Percentiles rank a stretch among this genome's conserved stretches.
phyloP scores from a whole-genome alignment of 2,797 vertebrate genomes.

The Microchirus variegatus region DNA sequence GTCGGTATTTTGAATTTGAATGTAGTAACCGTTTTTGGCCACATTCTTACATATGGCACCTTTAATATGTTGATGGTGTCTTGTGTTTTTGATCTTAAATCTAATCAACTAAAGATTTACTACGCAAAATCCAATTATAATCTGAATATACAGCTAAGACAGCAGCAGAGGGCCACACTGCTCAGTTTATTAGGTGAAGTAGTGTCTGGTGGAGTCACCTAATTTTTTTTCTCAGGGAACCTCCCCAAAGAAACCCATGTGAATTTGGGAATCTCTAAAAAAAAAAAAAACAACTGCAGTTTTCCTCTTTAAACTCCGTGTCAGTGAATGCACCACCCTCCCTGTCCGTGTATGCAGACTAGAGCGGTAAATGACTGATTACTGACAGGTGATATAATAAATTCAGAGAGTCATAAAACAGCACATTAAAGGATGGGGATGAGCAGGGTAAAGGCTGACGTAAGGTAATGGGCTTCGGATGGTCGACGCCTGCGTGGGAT shows the following conservation, averaged over 20 bases:
- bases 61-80: no score
- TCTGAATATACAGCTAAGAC: no score
- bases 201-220: no score
- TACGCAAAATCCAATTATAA: no score
- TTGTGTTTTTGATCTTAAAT: no score
- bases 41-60: no score
- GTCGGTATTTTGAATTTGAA: no score
- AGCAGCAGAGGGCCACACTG: no score
- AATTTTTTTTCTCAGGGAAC: conserved; percentile 19
- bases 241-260: conserved; percentile 29
- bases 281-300: no score
- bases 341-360: background rate
- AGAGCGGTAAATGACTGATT: background rate
- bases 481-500: conserved; percentile 67
- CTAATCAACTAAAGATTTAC: no score
- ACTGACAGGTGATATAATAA: conserved; percentile 1
- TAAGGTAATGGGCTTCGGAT: conserved; percentile 70
- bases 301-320: background rate
- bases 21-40: no score
- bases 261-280: conserved; percentile 32
- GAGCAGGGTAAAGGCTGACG: conserved; percentile 68
- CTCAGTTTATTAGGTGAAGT: no score
- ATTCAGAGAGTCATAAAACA: conserved; percentile 12
- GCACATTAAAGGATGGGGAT: conserved; percentile 47
- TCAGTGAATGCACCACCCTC: background rate